Conservation (phyloP, 2,888 invertebrate species). For the Zygogramma bicolorata region DNA sequence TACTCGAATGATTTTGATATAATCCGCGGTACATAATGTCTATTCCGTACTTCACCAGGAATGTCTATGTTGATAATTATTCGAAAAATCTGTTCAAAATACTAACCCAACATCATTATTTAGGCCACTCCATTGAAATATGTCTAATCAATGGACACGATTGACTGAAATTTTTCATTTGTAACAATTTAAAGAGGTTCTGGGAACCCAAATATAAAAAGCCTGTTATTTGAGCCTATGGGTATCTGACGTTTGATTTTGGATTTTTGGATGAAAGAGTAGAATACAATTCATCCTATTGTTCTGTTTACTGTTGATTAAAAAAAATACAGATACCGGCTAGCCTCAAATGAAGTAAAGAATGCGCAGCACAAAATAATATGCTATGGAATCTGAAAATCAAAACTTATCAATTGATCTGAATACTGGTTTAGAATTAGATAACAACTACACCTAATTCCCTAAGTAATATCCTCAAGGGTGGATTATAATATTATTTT, state of each 20-base stretch:
- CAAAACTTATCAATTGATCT: neutral
- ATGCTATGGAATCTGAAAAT: neutral
- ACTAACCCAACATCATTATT: conserved; percentile 22
- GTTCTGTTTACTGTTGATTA: too few relatives aligned
- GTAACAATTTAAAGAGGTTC: too few relatives aligned
- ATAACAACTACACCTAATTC: conserved; percentile 49
- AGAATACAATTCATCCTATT: too few relatives aligned
- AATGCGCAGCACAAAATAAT: neutral
- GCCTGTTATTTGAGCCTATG: too few relatives aligned
- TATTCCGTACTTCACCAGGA: neutral
- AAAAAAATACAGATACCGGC: neutral
- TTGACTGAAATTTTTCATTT: neutral
- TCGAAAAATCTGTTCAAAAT: conserved; percentile 23
- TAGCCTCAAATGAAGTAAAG: neutral
- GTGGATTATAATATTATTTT: neutral
- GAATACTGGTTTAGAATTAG: conserved; percentile 45
- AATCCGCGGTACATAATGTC: too few relatives aligned
- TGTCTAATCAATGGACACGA: neutral
- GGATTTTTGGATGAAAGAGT: too few relatives aligned
- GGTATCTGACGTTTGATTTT: too few relatives aligned
- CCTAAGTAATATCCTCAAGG: conserved; percentile 8
- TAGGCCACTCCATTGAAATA: conserved; percentile 42
- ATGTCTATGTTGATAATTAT: neutral
- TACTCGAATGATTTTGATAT: too few relatives aligned
- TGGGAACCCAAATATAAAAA: neutral